phyloP scores from a whole-genome alignment of 2,797 vertebrate genomes.

The Phrynocephalus vlangalii region DNA sequence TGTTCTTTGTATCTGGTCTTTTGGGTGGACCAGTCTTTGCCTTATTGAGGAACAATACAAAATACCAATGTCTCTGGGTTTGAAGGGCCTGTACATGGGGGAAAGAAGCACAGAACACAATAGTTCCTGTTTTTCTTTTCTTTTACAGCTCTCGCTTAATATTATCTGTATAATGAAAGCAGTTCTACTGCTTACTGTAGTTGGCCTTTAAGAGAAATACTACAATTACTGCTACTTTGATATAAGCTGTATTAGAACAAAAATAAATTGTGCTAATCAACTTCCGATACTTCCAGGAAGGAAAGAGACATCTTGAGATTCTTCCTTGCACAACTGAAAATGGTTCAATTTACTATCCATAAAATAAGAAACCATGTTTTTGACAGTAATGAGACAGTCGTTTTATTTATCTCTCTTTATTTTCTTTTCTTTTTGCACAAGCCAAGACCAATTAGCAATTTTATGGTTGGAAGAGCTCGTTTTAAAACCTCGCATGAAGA shows the following conservation, averaged over 20 bases:
- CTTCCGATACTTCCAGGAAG: conserved; percentile 62
- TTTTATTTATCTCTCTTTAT: conserved; percentile 75
- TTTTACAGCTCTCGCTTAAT: not conserved
- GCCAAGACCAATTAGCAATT: conserved; percentile 80
- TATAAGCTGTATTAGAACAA: conserved; percentile 68
- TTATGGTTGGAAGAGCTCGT: conserved; percentile 77
- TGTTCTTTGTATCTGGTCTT: too few relatives aligned
- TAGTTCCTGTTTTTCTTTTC: not conserved
- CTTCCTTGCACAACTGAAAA: conserved; percentile 72
- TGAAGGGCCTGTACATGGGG: not conserved
- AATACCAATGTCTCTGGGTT: too few relatives aligned
- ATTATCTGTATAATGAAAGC: conserved; percentile 29
- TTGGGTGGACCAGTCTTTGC: too few relatives aligned
- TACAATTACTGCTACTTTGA: conserved; percentile 52
- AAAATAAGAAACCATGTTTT: conserved; percentile 74
- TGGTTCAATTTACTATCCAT: conserved; percentile 72
- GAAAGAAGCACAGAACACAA: not conserved
- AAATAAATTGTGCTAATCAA: conserved; percentile 60
- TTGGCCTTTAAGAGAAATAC: conserved; percentile 50
- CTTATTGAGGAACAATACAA: too few relatives aligned
- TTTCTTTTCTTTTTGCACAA: conserved; percentile 63
- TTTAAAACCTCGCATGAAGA: conserved; percentile 72
- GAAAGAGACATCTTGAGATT: conserved; percentile 74
- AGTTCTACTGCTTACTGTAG: not conserved
- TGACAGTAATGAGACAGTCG: conserved; percentile 78